Evolutionary conservation across 2,797 vertebrate genomes (phyloP).

Genomic region (Diglossa cyanea): DNA sequence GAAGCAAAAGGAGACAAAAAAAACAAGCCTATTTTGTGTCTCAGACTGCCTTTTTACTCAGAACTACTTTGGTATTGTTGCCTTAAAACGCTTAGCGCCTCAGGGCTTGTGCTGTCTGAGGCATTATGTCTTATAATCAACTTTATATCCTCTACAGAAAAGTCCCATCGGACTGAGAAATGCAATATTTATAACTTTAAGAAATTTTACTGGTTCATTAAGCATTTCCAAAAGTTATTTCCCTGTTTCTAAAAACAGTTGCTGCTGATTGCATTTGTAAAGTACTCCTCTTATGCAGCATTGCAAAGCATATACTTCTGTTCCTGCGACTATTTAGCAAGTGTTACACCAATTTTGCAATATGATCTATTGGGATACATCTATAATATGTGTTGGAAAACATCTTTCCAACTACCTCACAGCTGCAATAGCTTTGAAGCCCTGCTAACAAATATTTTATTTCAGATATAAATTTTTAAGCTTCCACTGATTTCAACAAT

Average conservation of each 20-base stretch:
- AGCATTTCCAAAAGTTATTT: not conserved
- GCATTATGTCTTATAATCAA: not conserved
- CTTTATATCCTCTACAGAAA: not conserved
- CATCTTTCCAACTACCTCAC: not conserved
- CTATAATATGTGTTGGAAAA: not conserved
- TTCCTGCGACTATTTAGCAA: not conserved
- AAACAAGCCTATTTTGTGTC: not conserved
- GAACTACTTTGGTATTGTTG: not conserved
- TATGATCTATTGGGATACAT: not conserved
- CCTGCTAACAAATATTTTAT: not conserved
- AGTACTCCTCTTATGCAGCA: not conserved
- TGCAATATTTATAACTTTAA: not conserved
- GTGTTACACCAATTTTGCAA: not conserved
- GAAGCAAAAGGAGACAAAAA: not conserved
- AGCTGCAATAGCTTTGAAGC: not conserved
- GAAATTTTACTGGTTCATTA: not conserved
- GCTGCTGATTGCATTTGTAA: not conserved
- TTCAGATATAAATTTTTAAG: not conserved
- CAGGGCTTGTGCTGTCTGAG: not conserved
- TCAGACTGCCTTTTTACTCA: not conserved
- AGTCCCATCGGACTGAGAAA: not conserved
- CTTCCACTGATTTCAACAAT: not conserved
- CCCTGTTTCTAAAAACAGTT: not conserved
- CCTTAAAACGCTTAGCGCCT: not conserved
- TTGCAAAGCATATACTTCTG: not conserved